Base-by-base conservation (phyloP, 2,888 invertebrate species). In the Chamaedrilus cognettii region DNA sequence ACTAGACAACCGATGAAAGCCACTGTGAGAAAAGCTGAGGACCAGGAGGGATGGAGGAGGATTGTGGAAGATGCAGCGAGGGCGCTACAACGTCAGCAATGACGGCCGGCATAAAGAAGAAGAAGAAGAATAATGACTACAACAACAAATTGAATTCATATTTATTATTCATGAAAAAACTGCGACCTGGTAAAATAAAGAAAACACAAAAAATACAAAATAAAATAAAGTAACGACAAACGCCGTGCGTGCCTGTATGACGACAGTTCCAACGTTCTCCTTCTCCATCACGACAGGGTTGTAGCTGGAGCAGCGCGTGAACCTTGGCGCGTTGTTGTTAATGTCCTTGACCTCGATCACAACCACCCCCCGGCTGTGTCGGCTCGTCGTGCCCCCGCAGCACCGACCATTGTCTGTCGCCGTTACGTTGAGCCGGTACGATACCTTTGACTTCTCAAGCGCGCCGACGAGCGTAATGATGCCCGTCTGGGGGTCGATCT, bases 391-490 rank as follows among this genome's bases (percentile, higher is more conserved):
- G 73, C 93, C 92, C 19, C 91, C 91, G 82, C 98, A 99, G 82
- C 98, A 99, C 1, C 94, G 92, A 0, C 98, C 98, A 82, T 99
- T 98, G 82, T 99, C 99, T 86, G 93, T 89, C 2, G 98, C 98
- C 0, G 96, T 96, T 5, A 99, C 96, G 82, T 97, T 98, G 68
- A 99, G 85, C 82, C 94, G 94, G 81, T 97, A 97, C 83, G 96
- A 75, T 1, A 76, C 76, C 3, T 72, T 69, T n/a, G 74, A 72
- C 28, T 75, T 72, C 28, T 78, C 78, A 15, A 82, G 72, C 0
- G 70, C 34, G 5, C 77, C 74, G 1, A 74, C 75, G 60, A 82
- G 74, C 3, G 76, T 76, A 62, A 82, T 78, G 28, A 84, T 78
- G 5, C 83, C 83, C 7, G 82, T 79, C 4, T 77, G 75, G 2